Base-by-base conservation (phyloP, 2,888 invertebrate genomes). In the Pharmacophagus antenor region DNA sequence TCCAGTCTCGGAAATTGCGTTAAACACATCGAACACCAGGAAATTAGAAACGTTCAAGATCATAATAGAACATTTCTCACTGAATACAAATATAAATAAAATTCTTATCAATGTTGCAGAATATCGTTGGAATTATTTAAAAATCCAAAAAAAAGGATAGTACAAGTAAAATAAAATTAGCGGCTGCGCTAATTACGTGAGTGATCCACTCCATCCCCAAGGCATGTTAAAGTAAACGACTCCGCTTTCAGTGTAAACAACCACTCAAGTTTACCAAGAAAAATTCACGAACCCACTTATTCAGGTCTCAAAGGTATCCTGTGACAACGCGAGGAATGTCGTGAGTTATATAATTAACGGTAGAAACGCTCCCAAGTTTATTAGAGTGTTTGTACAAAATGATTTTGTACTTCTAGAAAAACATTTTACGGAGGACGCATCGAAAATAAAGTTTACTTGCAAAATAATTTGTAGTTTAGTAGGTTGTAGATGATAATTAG, bases 21-120 rank as follows among this genome's bases (percentile, higher is more conserved):
- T 89, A 88, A 87, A 88, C 88, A 85, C 85, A 84, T 85, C 81
- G 80, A 82, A 78, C 79, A 82, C 82, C 89, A 88, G 89, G 90
- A 90, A 90, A 90, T 90, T 90, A 90, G 88, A 87, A 89, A 88
- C 82, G 88, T 85, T 88, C 79, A 80, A 82, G 83, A 81, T 80
- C 85, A 82, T 88, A 86, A 89, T 88, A 88, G 87, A 88, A 89
- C 87, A 84, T 84, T 82, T 80, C 79, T 74, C 62, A 56, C 75
- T 77, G 76, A 74, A 76, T 74, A 76, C 80, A 81, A 81, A 82
- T 82, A 84, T 80, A 81, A 81, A 82, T 82, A 84, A 80, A 84
- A 68, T 73, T 75, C 76, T 44, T 18, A 18, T 44, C 42, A 44
- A 44, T 18, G 18, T 18, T 18, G 18, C 10, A 44, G 17, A 8